Conservation (phyloP, 2,888 invertebrate genomes). For the Neuroscelio doddi region DNA sequence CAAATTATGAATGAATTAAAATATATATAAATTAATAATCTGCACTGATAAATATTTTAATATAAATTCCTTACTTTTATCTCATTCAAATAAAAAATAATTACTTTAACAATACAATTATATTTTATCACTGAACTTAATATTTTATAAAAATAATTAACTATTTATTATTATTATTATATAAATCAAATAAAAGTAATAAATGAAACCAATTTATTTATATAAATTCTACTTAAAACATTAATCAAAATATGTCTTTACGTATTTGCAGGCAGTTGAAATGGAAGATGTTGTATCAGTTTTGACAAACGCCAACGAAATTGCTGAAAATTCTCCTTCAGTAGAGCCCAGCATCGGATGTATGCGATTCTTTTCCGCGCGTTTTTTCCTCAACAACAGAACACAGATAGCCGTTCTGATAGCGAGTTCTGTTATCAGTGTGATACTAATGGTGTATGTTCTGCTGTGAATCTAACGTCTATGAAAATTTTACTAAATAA, state of each 20-base stretch:
- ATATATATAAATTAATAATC: too few species aligned
- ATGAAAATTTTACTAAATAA: slow-evolving; percentile 9
- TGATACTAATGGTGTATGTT: slow-evolving; percentile 47
- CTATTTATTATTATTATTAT: too few species aligned
- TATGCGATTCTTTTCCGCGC: slow-evolving; percentile 30
- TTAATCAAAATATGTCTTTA: slow-evolving; percentile 21
- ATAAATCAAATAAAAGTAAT: too few species aligned
- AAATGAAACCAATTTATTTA: too few species aligned
- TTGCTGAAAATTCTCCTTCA: slow-evolving; percentile 11
- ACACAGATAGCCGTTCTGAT: slow-evolving; percentile 49
- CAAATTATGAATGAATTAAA: too few species aligned
- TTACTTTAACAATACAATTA: too few species aligned
- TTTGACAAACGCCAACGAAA: slow-evolving; percentile 23
- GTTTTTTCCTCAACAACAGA: slow-evolving; percentile 44
- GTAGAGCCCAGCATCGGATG: slow-evolving; percentile 8
- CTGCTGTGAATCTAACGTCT: slow-evolving; percentile 32
- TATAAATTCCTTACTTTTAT: too few species aligned
- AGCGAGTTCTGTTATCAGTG: slow-evolving; percentile 44
- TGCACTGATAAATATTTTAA: too few species aligned
- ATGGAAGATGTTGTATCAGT: slow-evolving; percentile 32
- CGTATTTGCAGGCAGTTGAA: slow-evolving; percentile 19
- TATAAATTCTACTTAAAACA: too few species aligned
- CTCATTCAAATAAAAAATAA: too few species aligned
- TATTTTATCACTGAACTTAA: too few species aligned
- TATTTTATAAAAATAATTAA: too few species aligned